These are phyloP conservation scores for Brachionichthys hirsutus DNA, from an alignment of 2,113 vertebrate genomes.

Conservation along the genomic window DNA sequence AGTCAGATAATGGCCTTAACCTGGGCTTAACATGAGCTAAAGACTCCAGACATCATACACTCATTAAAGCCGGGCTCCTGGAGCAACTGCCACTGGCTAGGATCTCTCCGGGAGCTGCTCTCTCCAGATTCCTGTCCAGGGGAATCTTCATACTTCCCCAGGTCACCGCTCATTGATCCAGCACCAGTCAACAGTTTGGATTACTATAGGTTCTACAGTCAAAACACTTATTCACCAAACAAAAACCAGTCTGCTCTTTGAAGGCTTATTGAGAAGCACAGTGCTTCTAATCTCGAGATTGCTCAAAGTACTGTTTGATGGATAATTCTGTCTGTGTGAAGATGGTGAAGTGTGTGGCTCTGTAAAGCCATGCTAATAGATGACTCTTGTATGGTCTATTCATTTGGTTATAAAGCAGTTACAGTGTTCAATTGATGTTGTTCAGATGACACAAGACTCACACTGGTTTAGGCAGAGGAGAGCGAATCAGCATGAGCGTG, in stretches of 20 bases:
- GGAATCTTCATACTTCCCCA: constrained; percentile 62
- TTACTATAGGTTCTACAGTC: constrained; percentile 43
- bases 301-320: constrained; percentile 7
- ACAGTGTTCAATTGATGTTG: constrained; percentile 68
- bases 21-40: constrained; percentile 65
- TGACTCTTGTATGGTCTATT: constrained; percentile 70
- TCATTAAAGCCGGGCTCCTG: constrained; percentile 76
- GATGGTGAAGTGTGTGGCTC: constrained; percentile 19
- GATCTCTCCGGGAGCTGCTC: constrained; percentile 54
- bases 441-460: constrained; percentile 67
- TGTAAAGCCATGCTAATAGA: constrained; percentile 41
- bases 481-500: constrained; percentile 68
- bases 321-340: constrained; percentile 25
- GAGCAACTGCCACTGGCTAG: constrained; percentile 74
- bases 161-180: constrained; percentile 49
- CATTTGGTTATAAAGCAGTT: constrained; percentile 69
- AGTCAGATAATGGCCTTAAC: constrained; percentile 72
- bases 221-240: constrained; percentile 48
- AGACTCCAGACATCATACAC: constrained; percentile 72
- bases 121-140: constrained; percentile 70
- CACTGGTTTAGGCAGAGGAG: constrained; percentile 60
- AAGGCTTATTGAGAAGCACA: constrained; percentile 23
- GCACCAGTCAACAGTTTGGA: constrained; percentile 60
- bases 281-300: constrained; percentile 10
- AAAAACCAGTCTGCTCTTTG: constrained; percentile 16